Evolutionary conservation across 2,888 invertebrate genomes (phyloP), one percentile per base, ranked within the genome.

Genomic region (Tachystola acroxantha): DNA sequence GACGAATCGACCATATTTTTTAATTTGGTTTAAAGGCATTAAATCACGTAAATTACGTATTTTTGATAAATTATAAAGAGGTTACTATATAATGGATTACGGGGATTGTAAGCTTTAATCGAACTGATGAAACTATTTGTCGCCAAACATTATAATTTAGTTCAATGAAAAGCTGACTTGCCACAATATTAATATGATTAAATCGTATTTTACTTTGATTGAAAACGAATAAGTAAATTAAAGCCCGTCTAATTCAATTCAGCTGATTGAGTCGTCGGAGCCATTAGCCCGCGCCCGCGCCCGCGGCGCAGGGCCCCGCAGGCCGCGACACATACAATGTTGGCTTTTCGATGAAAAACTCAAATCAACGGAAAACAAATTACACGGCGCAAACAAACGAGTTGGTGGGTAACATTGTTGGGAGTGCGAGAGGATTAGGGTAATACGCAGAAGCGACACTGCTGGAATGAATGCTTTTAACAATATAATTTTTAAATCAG

Each of bases 321-420:
- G n/a, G 24, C n/a, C 24, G 24, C 24, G 9, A 3, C 20, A n/a
- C n/a, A n/a, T n/a, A n/a, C n/a, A 20, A 20, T 20, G 20, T 20
- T 9, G 3, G 5, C 7, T 20, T 20, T 20, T 20, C 22, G n/a
- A 24, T 24, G n/a, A 24, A 24, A 16, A 24, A 24, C 1, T 2
- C 24, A n/a, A 24, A 24, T 63, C 63, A 60, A 69, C 64, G 53
- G 62, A 65, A 71, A 73, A 64, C 64, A 69, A 71, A 74, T 74
- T 71, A 72, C 66, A 68, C n/a, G n/a, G n/a, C 43, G 45, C 42
- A 44, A 48, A 50, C 50, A 57, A 68, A 69, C 24, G 24, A 61
- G 65, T 53, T 67, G 60, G 65, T 66, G 64, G 62, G 56, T 46
- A 51, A 66, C 73, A 71, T 66, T 72, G 74, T 73, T 54, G 60